phyloP scores from a whole-genome alignment of 2,888 invertebrate species.

The Dascillus cervinus region DNA sequence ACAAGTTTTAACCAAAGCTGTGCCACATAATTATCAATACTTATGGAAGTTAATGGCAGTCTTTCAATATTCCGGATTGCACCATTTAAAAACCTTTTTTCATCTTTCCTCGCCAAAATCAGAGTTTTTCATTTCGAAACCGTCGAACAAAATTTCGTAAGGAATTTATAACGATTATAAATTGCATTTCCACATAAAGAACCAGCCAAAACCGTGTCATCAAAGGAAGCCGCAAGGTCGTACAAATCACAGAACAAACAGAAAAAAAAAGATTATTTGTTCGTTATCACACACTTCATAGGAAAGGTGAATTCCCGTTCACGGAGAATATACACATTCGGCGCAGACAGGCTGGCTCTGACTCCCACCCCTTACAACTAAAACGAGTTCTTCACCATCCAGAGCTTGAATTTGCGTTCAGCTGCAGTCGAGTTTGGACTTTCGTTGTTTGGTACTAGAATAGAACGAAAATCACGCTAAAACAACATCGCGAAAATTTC shows the following conservation, averaged over 20 bases:
- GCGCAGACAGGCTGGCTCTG: constrained; percentile 24
- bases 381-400: constrained; percentile 18
- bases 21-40: too few relatives aligned
- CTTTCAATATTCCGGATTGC: too few relatives aligned
- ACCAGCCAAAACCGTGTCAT: too few relatives aligned
- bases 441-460: constrained; percentile 12
- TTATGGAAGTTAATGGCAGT: too few relatives aligned
- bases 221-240: constrained; percentile 14
- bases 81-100: too few relatives aligned
- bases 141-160: too few relatives aligned
- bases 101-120: too few relatives aligned
- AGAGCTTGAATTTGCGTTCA: constrained; percentile 11
- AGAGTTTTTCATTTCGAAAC: too few relatives aligned
- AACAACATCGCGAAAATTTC: constrained; percentile 8
- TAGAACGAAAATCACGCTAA: constrained; percentile 2
- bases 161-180: too few relatives aligned
- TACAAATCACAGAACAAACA: constrained; percentile 11
- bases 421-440: constrained; percentile 20
- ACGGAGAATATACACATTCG: constrained; percentile 10
- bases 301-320: constrained; percentile 16
- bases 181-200: too few relatives aligned
- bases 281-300: constrained; percentile 10
- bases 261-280: constrained; percentile 13
- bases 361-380: constrained; percentile 18
- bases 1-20: too few relatives aligned